These are phyloP conservation scores for Melanostoma scalare DNA, from an alignment of 2,888 invertebrate genomes.

Conservation along the genomic window DNA sequence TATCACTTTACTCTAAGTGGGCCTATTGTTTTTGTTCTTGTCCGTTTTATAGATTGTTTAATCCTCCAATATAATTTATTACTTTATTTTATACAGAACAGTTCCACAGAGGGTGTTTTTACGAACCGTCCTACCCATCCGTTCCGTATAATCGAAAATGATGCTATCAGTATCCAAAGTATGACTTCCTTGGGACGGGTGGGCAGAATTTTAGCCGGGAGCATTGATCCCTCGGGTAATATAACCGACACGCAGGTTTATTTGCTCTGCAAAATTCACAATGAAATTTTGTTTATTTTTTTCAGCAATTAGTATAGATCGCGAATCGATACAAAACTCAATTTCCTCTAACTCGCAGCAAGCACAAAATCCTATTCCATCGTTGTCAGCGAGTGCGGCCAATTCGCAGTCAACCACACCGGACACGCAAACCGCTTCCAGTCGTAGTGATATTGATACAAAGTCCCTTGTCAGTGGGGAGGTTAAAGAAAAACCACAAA, in stretches of 20 bases:
- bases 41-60: not conserved
- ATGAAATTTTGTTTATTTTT: slow-evolving; percentile 11
- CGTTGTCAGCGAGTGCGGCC: slow-evolving; percentile 73
- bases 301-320: slow-evolving; percentile 80
- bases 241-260: slow-evolving; percentile 8
- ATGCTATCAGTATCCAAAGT: slow-evolving; percentile 93
- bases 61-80: slow-evolving; percentile 7
- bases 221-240: slow-evolving; percentile 85
- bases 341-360: slow-evolving; percentile 77
- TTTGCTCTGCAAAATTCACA: not conserved
- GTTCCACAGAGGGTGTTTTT: slow-evolving; percentile 90
- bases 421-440: slow-evolving; percentile 70
- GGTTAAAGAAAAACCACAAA: slow-evolving; percentile 50
- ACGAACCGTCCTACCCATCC: slow-evolving; percentile 88
- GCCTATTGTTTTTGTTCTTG: not conserved
- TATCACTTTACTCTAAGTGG: slow-evolving; percentile 21
- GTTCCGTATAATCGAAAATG: slow-evolving; percentile 93
- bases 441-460: slow-evolving; percentile 69
- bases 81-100: slow-evolving; percentile 78
- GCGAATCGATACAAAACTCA: slow-evolving; percentile 79
- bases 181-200: slow-evolving; percentile 93
- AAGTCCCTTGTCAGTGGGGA: slow-evolving; percentile 43
- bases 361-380: slow-evolving; percentile 74
- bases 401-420: slow-evolving; percentile 72
- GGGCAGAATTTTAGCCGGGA: slow-evolving; percentile 90